These are phyloP conservation scores for Zingel zingel DNA, from an alignment of 2,113 vertebrate genomes.

Conservation along the genomic window DNA sequence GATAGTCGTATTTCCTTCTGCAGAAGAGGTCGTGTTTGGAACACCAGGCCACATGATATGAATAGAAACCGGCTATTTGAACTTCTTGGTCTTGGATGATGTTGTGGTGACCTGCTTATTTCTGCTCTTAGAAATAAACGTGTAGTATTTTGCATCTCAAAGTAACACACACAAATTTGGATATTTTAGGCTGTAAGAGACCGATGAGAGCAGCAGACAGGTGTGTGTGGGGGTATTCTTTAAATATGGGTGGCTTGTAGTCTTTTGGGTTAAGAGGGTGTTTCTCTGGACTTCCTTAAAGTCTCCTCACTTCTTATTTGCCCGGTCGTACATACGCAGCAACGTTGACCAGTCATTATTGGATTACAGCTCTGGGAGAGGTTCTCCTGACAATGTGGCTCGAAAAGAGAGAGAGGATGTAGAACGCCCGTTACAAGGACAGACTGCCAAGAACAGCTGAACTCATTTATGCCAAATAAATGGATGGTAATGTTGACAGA, in stretches of 20 bases:
- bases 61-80: neutral
- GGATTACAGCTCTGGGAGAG: slow-evolving; percentile 68
- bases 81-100: too few species aligned
- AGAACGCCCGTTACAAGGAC: slow-evolving; percentile 68
- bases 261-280: neutral
- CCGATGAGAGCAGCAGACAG: neutral
- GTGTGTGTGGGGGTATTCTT: neutral
- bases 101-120: rapidly evolving
- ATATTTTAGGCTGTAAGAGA: neutral
- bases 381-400: slow-evolving; percentile 1
- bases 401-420: slow-evolving; percentile 36
- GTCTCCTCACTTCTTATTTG: neutral
- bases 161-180: neutral
- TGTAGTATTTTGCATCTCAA: neutral
- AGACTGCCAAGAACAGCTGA: neutral
- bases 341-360: slow-evolving; percentile 63
- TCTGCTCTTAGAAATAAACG: neutral
- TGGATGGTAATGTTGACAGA: neutral
- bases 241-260: neutral
- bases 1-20: neutral
- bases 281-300: neutral
- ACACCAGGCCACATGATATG: too few species aligned
- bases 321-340: neutral
- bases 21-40: neutral
- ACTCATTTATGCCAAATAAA: slow-evolving; percentile 3